These are phyloP conservation scores for Podargus strigoides DNA, from an alignment of 2,797 vertebrate species.

Conservation along the genomic window DNA sequence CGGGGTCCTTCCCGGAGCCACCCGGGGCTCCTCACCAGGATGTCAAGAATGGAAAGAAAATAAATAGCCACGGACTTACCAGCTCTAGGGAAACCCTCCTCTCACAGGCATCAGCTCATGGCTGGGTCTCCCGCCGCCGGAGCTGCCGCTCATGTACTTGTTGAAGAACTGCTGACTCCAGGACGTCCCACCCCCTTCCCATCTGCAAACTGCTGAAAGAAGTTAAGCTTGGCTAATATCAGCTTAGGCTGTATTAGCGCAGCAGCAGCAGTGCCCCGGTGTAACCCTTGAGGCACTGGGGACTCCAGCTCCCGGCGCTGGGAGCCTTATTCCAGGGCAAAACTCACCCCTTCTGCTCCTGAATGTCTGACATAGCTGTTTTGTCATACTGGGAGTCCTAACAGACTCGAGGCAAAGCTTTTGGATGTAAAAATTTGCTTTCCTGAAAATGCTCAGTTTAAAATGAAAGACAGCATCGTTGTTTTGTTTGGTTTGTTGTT, in stretches of 20 bases:
- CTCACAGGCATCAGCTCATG: not conserved
- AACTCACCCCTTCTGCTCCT: not conserved
- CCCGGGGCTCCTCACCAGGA: not conserved
- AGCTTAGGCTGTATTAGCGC: constrained; percentile 54
- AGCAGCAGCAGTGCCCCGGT: not conserved
- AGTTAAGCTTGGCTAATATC: constrained; percentile 66
- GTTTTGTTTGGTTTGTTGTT: accelerated
- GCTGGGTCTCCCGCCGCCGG: not conserved
- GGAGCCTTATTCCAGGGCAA: not conserved
- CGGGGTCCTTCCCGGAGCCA: too few relatives aligned
- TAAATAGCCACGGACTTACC: not conserved
- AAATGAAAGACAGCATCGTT: not conserved
- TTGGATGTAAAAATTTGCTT: not conserved
- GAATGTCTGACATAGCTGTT: too few relatives aligned
- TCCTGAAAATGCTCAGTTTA: not conserved
- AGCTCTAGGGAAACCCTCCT: not conserved
- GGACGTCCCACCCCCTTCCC: constrained; percentile 30
- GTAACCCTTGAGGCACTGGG: constrained; percentile 49
- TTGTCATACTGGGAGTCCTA: too few relatives aligned
- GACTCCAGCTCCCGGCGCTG: not conserved
- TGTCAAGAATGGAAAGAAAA: not conserved
- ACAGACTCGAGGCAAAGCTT: not conserved
- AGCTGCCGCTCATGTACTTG: not conserved
- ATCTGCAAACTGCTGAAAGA: constrained; percentile 45
- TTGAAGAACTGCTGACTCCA: constrained; percentile 45